Evolutionary conservation across 2,797 vertebrate species (phyloP), one percentile per base, ranked within the genome.

Genomic region (Poecilia gillii): DNA sequence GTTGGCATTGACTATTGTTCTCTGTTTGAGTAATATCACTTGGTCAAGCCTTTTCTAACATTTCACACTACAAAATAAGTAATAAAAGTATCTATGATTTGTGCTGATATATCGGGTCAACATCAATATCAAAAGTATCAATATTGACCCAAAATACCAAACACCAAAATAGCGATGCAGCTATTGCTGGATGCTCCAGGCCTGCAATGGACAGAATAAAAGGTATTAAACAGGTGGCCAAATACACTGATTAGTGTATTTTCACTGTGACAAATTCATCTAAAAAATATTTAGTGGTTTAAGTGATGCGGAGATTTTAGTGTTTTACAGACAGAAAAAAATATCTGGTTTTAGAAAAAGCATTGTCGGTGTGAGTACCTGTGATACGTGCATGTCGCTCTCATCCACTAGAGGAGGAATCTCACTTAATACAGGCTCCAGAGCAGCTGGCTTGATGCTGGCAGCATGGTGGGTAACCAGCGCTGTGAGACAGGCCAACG

Each of bases 351-450:
- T 62, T 62, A 62, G 28, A 31, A 62, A 62, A 16, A 23, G 20
- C 64, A 41, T 41, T 23, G 5, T 71, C 3, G 3, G 14, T 28
- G 25, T 16, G n/a, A 13, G 2, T 28, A 91, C 91, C 91, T 93
- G 92, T 39, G 98, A 98, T 33, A 99, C 94, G 0, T 99, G 97
- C 98, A 99, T 98, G 91, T 99, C 98, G 0, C 85, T 96, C 93
- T 99, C 98, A 0, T 95, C 96, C 83, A 99, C 96, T 80, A 99
- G 90, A n/a, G 95, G 78, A 0, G 98, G 97, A 20, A 99, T 94
- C 91, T 99, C 97, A 0, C 79, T 91, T 51, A 99, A 92, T 14
- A 98, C 95, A 0, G 96, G 92, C 76, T 96, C 96, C 43, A 98
- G 90, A 1, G 96, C 94, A 0, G 94, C 81, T 0, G 96, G 94